A percentile compares a stretch with the other conserved stretches of the same genome.
Evolutionary conservation across 1,140 invertebrate species (phyloP).

Genomic region (Nomia melanderi): DNA sequence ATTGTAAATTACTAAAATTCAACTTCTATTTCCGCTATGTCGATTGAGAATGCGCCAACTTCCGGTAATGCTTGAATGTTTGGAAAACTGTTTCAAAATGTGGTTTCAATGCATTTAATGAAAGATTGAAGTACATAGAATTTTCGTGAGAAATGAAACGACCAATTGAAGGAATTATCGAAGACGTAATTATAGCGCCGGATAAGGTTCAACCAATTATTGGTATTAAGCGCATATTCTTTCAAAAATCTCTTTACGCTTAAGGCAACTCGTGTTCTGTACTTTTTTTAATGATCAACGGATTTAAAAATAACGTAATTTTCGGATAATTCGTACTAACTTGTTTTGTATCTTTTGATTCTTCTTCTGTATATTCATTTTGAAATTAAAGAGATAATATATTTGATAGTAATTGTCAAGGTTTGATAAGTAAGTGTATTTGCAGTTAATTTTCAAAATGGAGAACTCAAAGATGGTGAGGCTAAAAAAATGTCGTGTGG

Average conservation of each 20-base stretch:
- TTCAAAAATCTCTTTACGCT: background rate
- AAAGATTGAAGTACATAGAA: background rate
- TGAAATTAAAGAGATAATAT: background rate
- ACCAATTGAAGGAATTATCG: constrained; percentile 65
- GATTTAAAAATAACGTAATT: background rate
- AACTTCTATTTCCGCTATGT: background rate
- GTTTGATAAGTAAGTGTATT: constrained; percentile 32
- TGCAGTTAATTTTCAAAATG: constrained; percentile 77
- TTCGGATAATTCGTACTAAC: background rate
- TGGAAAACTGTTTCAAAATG: constrained; percentile 1
- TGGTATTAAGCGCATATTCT: constrained; percentile 54
- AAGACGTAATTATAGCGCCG: constrained; percentile 67
- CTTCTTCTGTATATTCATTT: background rate
- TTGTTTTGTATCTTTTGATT: background rate
- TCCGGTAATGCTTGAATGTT: background rate
- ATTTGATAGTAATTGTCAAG: constrained; percentile 2
- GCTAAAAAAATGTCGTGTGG: constrained; percentile 70
- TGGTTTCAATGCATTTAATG: background rate
- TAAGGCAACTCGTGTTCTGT: background rate
- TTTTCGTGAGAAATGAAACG: constrained; percentile 55
- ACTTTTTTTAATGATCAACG: background rate
- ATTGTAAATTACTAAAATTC: background rate
- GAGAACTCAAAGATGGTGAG: constrained; percentile 71
- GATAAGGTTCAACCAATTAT: constrained; percentile 73
- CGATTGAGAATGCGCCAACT: background rate